Evolutionary conservation across 1,140 invertebrate genomes (phyloP).

Genomic region (Drosophila tropicalis): DNA sequence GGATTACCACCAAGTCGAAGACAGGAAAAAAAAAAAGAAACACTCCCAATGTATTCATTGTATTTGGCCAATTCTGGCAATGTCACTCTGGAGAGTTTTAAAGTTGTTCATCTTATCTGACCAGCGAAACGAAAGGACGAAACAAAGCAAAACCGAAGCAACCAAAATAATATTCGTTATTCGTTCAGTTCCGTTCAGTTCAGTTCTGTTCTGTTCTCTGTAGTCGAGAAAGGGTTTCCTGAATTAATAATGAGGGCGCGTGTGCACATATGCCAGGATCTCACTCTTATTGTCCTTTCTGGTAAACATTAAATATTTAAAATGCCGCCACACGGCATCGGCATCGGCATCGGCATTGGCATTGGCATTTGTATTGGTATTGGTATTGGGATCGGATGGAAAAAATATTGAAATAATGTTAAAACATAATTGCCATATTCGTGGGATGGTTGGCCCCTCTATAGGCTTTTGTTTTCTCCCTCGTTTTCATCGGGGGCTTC

Average conservation of each 20-base stretch:
- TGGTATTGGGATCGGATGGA: slow-evolving; percentile 15
- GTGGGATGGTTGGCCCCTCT: background rate
- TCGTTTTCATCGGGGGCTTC: slow-evolving; percentile 2
- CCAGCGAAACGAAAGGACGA: background rate
- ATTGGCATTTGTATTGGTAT: background rate
- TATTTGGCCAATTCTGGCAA: slow-evolving; percentile 79
- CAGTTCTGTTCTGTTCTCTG: slow-evolving; percentile 33
- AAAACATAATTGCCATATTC: slow-evolving; percentile 79
- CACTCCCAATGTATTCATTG: slow-evolving; percentile 60
- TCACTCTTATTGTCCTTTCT: background rate
- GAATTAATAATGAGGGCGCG: slow-evolving; percentile 75
- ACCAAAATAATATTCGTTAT: slow-evolving; percentile 43
- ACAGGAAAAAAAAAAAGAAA: no score
- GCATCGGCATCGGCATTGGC: slow-evolving; percentile 36
- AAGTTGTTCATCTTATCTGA: slow-evolving; percentile 46
- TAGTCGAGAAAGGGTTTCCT: slow-evolving; percentile 31
- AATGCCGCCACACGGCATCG: slow-evolving; percentile 72
- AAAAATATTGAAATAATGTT: slow-evolving; percentile 82
- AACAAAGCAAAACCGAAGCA: background rate
- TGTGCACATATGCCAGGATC: slow-evolving; percentile 55
- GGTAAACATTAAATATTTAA: slow-evolving; percentile 72
- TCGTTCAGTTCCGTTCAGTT: slow-evolving; percentile 41
- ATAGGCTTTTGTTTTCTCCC: slow-evolving; percentile 55
- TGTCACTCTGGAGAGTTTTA: slow-evolving; percentile 82
- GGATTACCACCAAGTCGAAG: slow-evolving; percentile 21